phyloP scores from a whole-genome alignment of 1,140 invertebrate genomes.

The Drosophila novamexicana region DNA sequence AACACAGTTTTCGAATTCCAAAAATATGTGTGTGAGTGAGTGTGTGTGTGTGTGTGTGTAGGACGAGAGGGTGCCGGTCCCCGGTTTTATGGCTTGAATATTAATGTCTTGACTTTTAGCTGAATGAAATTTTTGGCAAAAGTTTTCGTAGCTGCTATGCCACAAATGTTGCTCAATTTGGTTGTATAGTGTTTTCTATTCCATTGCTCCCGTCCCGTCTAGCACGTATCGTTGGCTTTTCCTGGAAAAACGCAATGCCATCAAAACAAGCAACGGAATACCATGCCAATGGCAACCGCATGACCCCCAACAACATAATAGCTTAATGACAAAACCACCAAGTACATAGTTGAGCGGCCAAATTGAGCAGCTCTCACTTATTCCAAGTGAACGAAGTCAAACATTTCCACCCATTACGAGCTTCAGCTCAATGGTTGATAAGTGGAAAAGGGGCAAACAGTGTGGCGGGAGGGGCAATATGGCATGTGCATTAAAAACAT shows the following conservation, averaged over 20 bases:
- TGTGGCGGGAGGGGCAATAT: background rate
- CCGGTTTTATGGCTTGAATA: constrained; percentile 58
- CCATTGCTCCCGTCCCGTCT: background rate
- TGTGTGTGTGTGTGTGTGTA: background rate
- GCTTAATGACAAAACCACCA: constrained; percentile 79
- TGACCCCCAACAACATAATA: constrained; percentile 51
- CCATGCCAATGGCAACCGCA: constrained; percentile 1
- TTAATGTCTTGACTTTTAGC: constrained; percentile 75
- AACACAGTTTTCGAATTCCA: constrained; percentile 34
- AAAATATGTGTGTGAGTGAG: constrained; percentile 11
- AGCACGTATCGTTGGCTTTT: constrained; percentile 39
- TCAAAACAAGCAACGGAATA: constrained; percentile 38
- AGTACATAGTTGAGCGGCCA: constrained; percentile 74
- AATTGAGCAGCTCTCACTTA: constrained; percentile 80
- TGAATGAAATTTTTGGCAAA: constrained; percentile 35
- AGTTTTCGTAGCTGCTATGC: constrained; percentile 42
- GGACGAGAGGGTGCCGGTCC: background rate
- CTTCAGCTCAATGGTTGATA: constrained; percentile 9
- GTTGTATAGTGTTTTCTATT: constrained; percentile 28
- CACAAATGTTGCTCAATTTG: constrained; percentile 78
- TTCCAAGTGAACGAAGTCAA: constrained; percentile 55
- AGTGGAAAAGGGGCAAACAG: background rate
- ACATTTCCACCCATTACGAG: constrained; percentile 34
- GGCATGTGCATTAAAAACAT: background rate
- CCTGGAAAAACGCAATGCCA: constrained; percentile 45